phyloP scores from a whole-genome alignment of 2,113 vertebrate genomes.

The Galbula dea region DNA sequence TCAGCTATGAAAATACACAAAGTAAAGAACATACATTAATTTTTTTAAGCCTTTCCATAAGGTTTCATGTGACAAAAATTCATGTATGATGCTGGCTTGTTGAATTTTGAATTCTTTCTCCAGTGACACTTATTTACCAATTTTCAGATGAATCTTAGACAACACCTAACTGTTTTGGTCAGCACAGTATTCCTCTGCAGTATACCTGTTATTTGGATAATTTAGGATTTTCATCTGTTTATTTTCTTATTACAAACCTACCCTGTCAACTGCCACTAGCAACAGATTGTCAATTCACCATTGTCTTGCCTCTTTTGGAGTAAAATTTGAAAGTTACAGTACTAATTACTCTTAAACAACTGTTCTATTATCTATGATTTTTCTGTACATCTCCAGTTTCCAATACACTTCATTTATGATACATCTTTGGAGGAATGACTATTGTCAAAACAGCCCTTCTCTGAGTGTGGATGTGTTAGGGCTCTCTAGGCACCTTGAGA shows the following conservation, averaged over 20 bases:
- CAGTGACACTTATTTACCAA: not conserved
- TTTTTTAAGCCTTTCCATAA: not conserved
- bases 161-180: not conserved
- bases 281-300: not conserved
- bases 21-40: not conserved
- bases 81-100: not conserved
- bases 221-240: not conserved
- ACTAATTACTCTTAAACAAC: not conserved
- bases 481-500: not conserved
- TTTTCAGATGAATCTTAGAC: not conserved
- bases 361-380: not conserved
- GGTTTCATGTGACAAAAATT: not conserved
- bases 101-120: not conserved
- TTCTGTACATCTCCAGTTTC: not conserved
- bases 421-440: not conserved
- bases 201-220: not conserved
- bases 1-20: constrained; percentile 35
- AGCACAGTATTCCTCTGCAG: not conserved
- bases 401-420: not conserved
- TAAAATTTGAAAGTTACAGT: not conserved
- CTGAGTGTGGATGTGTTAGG: not conserved
- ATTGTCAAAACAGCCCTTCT: not conserved
- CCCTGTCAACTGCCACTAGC: not conserved
- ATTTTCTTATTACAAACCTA: not conserved
- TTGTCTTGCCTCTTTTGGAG: not conserved